Conservation (phyloP, 2,888 invertebrate species). For the Cataglyphis altisquamis region DNA sequence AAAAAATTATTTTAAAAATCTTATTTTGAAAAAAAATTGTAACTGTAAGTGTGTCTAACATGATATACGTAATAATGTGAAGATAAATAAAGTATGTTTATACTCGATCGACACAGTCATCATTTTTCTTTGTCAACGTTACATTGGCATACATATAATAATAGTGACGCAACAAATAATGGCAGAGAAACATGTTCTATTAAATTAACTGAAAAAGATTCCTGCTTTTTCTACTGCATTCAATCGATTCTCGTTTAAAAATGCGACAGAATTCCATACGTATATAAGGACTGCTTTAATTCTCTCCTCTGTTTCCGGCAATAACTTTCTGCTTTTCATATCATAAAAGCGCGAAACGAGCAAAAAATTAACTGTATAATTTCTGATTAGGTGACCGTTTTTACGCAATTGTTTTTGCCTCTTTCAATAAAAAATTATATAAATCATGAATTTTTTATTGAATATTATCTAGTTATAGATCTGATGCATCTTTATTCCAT, state of each 20-base stretch:
- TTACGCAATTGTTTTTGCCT: background rate
- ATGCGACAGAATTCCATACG: conserved; percentile 8
- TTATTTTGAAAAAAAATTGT: background rate
- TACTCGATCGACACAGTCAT: background rate
- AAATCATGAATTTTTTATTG: background rate
- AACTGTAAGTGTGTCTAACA: background rate
- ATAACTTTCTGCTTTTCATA: conserved; percentile 6
- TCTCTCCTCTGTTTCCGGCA: background rate
- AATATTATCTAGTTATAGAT: background rate
- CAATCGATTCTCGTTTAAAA: conserved; percentile 18
- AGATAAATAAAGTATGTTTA: conserved; percentile 19
- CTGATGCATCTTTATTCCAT: background rate
- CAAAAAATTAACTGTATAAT: background rate
- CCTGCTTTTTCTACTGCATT: background rate
- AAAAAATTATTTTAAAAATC: background rate
- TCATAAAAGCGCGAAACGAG: background rate
- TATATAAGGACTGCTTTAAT: background rate
- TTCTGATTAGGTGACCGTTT: background rate
- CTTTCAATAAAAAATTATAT: background rate
- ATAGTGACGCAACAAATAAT: conserved; percentile 68
- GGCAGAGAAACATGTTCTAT: conserved; percentile 35
- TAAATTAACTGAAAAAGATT: conserved; percentile 54
- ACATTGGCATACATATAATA: conserved; percentile 24
- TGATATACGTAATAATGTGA: background rate
- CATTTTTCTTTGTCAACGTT: conserved; percentile 46